A percentile compares a stretch with the other conserved stretches of the same genome.
These are phyloP conservation scores for Drosophila saltans DNA, from an alignment of 1,140 invertebrate species.

Conservation along the genomic window DNA sequence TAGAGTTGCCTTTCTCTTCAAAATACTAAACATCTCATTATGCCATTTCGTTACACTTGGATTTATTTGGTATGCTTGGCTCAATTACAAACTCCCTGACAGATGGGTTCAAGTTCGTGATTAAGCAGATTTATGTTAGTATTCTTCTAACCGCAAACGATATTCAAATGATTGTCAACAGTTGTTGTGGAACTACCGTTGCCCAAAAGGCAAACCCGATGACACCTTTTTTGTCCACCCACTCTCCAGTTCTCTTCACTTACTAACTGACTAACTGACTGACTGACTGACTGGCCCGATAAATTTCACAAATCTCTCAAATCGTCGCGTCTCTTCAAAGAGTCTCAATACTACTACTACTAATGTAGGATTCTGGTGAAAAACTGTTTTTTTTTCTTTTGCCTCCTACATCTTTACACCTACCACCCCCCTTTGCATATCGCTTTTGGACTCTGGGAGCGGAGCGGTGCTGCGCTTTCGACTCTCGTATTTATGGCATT, in stretches of 20 bases:
- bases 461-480: conserved; percentile 31
- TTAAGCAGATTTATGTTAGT: conserved; percentile 67
- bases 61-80: conserved; percentile 45
- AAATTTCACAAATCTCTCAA: conserved; percentile 78
- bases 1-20: conserved; percentile 23
- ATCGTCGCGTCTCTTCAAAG: conserved; percentile 65
- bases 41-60: conserved; percentile 38
- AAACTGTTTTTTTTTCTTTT: conserved; percentile 50
- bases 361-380: conserved; percentile 47
- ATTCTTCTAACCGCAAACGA: conserved; percentile 57
- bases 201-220: conserved; percentile 35
- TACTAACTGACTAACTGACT: conserved; percentile 7
- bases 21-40: conserved; percentile 51
- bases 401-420: conserved; percentile 22
- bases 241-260: conserved; percentile 39
- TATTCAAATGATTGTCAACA: conserved; percentile 78
- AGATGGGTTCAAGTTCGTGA: conserved; percentile 78
- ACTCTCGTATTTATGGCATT: conserved; percentile 78
- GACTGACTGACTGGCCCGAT: conserved; percentile 62
- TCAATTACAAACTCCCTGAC: conserved; percentile 74
- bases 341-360: conserved; percentile 24
- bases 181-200: conserved; percentile 71
- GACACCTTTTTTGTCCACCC: conserved; percentile 34
- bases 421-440: background rate
- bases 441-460: conserved; percentile 23